phyloP scores from a whole-genome alignment of 2,113 vertebrate species.

The Machaerirhynchus nigripectus region DNA sequence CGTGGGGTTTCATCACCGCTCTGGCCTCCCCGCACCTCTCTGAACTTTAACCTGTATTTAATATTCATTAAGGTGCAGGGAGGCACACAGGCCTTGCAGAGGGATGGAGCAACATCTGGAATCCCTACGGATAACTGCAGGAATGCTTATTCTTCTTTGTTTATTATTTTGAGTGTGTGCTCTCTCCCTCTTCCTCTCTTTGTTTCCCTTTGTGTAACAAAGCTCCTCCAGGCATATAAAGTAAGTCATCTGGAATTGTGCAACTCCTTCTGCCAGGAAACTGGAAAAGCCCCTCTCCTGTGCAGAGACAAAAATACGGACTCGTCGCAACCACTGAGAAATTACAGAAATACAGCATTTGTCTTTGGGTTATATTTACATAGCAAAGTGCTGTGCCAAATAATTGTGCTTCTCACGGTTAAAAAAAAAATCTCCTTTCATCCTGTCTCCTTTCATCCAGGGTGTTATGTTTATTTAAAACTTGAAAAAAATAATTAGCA shows the following conservation, averaged over 20 bases:
- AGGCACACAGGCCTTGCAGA: background rate
- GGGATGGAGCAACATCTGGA: conserved; percentile 18
- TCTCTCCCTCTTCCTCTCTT: conserved; percentile 13
- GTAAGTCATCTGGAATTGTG: conserved; percentile 39
- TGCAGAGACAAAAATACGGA: background rate
- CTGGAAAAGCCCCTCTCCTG: conserved; percentile 9
- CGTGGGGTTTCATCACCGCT: background rate
- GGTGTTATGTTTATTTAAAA: background rate
- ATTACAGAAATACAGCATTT: background rate
- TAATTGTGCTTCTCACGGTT: background rate
- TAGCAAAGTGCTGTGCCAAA: background rate
- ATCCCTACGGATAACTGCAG: background rate
- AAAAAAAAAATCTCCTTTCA: background rate
- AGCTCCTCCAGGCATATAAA: conserved; percentile 19
- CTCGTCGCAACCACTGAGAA: background rate
- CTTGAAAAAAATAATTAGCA: background rate
- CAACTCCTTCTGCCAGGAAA: conserved; percentile 1
- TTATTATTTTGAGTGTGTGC: conserved; percentile 27
- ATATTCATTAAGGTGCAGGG: background rate
- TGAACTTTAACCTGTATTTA: background rate
- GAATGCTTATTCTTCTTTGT: conserved; percentile 35
- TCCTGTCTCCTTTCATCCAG: too few relatives aligned
- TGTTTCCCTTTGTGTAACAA: conserved; percentile 16
- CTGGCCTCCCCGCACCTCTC: background rate
- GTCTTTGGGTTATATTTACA: background rate